These are phyloP conservation scores for Bombus terrestris DNA, from an alignment of 1,140 invertebrate species.

Conservation along the genomic window DNA sequence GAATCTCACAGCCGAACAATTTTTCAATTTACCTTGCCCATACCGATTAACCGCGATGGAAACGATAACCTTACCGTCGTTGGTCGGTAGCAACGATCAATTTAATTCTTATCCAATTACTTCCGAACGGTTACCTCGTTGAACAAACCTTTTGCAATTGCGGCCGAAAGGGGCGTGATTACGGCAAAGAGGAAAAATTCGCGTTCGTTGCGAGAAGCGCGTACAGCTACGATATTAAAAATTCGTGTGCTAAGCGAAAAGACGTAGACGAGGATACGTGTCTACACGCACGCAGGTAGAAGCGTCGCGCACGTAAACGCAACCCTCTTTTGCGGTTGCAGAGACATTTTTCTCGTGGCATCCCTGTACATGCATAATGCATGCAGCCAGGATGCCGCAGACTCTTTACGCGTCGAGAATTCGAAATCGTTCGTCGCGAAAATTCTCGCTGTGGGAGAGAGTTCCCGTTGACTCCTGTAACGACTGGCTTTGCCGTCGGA, in stretches of 20 bases:
- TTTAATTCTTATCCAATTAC: conserved; percentile 6
- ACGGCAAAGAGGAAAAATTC: background rate
- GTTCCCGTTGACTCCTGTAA: background rate
- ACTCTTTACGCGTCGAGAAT: conserved; percentile 69
- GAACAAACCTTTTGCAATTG: background rate
- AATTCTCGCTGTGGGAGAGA: conserved; percentile 32
- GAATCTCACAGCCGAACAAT: conserved; percentile 5
- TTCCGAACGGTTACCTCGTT: background rate
- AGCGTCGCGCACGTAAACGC: conserved; percentile 30
- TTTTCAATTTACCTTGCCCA: background rate
- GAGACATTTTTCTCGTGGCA: conserved; percentile 66
- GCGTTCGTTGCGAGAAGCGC: background rate
- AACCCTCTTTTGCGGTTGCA: conserved; percentile 56
- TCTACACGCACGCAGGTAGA: conserved; percentile 19
- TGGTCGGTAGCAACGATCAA: background rate
- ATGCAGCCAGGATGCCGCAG: conserved; percentile 56
- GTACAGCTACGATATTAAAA: conserved; percentile 19
- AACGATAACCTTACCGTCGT: conserved; percentile 2
- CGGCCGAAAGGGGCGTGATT: background rate
- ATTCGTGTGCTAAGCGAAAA: background rate
- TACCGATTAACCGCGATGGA: background rate
- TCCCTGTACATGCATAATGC: conserved; percentile 65
- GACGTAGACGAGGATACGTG: background rate
- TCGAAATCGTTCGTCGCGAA: conserved; percentile 67
- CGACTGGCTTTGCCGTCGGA: background rate